Conservation (phyloP, 2,113 vertebrate species). For the Oncorhynchus tshawytscha region DNA sequence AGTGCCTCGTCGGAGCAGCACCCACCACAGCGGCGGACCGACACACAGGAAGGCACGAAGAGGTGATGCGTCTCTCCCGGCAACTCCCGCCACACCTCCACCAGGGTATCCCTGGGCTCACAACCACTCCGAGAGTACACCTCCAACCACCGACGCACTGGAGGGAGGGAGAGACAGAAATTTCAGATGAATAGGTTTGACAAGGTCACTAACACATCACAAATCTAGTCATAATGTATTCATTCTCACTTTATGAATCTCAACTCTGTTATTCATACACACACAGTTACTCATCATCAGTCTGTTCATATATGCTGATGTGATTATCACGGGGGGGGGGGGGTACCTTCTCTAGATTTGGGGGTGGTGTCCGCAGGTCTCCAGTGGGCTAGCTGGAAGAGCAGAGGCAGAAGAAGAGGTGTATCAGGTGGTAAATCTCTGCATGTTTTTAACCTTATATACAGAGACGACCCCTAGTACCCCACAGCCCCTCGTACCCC, state of each 20-base stretch:
- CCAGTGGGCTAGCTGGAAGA: slow-evolving; percentile 71
- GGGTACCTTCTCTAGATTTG: slow-evolving; percentile 68
- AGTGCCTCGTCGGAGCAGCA: slow-evolving; percentile 86
- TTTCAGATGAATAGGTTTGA: not conserved
- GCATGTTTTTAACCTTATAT: not conserved
- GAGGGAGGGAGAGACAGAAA: slow-evolving; percentile 59
- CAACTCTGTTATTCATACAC: not conserved
- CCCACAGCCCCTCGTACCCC: too few species aligned
- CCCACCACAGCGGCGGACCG: slow-evolving; percentile 80
- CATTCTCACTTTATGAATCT: not conserved
- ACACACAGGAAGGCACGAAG: slow-evolving; percentile 84
- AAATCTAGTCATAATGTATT: not conserved
- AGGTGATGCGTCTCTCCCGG: slow-evolving; percentile 78
- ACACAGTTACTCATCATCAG: not conserved
- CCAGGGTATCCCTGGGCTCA: slow-evolving; percentile 84
- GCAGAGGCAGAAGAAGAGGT: slow-evolving; percentile 4
- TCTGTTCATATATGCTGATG: not conserved
- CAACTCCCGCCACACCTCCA: slow-evolving; percentile 81
- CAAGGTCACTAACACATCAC: not conserved
- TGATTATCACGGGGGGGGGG: not conserved
- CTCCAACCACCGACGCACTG: slow-evolving; percentile 84
- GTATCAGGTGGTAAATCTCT: not conserved
- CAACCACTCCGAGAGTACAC: slow-evolving; percentile 84
- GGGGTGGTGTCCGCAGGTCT: slow-evolving; percentile 64
- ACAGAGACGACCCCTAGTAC: too few species aligned